These are phyloP conservation scores for Glyphotaelius pellucidus DNA, from an alignment of 2,888 invertebrate genomes.

Conservation along the genomic window DNA sequence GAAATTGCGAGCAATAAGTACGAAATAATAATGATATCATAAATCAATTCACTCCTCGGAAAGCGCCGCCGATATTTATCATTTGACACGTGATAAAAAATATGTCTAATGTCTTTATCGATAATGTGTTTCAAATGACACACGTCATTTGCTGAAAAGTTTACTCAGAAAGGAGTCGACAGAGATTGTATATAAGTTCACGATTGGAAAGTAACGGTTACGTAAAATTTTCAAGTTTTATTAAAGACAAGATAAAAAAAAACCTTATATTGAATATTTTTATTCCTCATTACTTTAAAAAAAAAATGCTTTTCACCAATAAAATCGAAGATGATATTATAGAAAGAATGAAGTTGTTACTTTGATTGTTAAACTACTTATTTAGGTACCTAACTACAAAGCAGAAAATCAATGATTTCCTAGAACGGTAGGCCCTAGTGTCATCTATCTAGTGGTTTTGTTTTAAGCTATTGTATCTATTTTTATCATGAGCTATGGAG, in stretches of 20 bases:
- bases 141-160: slow-evolving; percentile 42
- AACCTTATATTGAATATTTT: background rate
- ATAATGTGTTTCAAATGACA: slow-evolving; percentile 48
- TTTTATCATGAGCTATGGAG: too few relatives aligned
- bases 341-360: too few relatives aligned
- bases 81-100: background rate
- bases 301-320: background rate
- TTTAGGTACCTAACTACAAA: too few relatives aligned
- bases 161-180: background rate
- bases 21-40: background rate
- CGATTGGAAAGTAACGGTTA: background rate
- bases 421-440: too few relatives aligned
- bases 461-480: too few relatives aligned
- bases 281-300: background rate
- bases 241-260: background rate
- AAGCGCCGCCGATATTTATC: background rate
- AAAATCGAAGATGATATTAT: background rate
- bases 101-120: slow-evolving; percentile 12
- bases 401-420: too few relatives aligned
- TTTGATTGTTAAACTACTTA: too few relatives aligned
- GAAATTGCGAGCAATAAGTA: background rate
- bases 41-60: background rate
- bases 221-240: background rate
- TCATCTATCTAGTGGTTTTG: too few relatives aligned
- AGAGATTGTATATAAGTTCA: background rate